These are phyloP conservation scores for Acanthochromis polyacanthus DNA, from an alignment of 2,113 vertebrate species.

Conservation along the genomic window DNA sequence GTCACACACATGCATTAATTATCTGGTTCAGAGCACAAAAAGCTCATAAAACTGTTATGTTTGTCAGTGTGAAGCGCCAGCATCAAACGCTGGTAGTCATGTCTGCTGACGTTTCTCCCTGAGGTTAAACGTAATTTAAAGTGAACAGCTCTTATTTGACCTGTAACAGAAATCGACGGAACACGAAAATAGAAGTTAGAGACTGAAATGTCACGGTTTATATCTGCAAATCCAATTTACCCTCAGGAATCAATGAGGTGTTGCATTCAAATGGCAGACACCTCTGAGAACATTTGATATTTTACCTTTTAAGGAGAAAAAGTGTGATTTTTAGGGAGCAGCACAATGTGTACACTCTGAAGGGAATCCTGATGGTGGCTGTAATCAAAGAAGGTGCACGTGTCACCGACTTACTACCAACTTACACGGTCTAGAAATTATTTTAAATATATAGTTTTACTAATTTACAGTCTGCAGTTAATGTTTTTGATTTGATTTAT, in stretches of 20 bases:
- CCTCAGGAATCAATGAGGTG: conserved; percentile 17
- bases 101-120: neutral
- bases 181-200: too few relatives aligned
- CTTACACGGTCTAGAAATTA: too few relatives aligned
- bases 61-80: too few relatives aligned
- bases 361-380: neutral
- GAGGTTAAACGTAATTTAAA: neutral
- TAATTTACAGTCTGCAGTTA: too few relatives aligned
- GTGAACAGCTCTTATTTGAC: neutral
- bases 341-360: neutral
- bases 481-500: too few relatives aligned
- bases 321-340: neutral
- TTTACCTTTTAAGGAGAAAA: neutral
- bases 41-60: too few relatives aligned
- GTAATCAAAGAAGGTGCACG: too few relatives aligned
- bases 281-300: neutral
- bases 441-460: too few relatives aligned
- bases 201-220: conserved; percentile 16
- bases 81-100: too few relatives aligned
- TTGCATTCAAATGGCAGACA: conserved; percentile 15
- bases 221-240: conserved; percentile 13
- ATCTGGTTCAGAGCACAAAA: neutral
- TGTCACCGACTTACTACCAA: neutral
- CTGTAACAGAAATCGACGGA: neutral
- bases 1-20: conserved; percentile 18